Evolutionary conservation across 1,140 invertebrate species (phyloP).

Genomic region (Drosophila triauraria): DNA sequence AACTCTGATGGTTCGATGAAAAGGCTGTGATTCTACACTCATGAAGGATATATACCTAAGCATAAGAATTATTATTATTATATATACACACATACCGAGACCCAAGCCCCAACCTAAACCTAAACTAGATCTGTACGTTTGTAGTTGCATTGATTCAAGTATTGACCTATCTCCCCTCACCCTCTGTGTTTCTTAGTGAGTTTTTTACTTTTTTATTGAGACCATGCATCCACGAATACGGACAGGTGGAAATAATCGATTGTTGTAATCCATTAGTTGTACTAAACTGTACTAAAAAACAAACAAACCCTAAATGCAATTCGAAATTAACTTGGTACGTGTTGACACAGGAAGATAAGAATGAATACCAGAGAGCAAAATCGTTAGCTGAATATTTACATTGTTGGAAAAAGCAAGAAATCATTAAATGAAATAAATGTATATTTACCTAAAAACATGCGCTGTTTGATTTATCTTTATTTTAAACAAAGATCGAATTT

Average conservation of each 20-base stretch:
- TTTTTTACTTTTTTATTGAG: constrained; percentile 68
- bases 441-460: constrained; percentile 69
- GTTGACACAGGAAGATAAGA: constrained; percentile 22
- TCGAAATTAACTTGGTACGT: constrained; percentile 53
- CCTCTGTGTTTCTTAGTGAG: constrained; percentile 48
- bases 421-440: constrained; percentile 80
- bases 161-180: constrained; percentile 49
- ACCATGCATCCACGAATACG: constrained; percentile 19
- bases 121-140: constrained; percentile 34
- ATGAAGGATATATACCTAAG: constrained; percentile 77
- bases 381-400: constrained; percentile 80
- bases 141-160: constrained; percentile 61
- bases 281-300: constrained; percentile 64
- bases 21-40: constrained; percentile 84
- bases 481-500: no score
- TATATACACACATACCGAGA: constrained; percentile 41
- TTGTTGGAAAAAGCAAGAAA: constrained; percentile 73
- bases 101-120: constrained; percentile 13
- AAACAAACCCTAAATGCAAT: constrained; percentile 57
- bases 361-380: constrained; percentile 51
- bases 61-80: constrained; percentile 41
- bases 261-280: constrained; percentile 66
- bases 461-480: no score
- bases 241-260: constrained; percentile 42
- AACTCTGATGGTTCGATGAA: constrained; percentile 69